These are phyloP conservation scores for Acanthosepion pharaonis DNA, from an alignment of 2,888 invertebrate genomes.

Conservation along the genomic window DNA sequence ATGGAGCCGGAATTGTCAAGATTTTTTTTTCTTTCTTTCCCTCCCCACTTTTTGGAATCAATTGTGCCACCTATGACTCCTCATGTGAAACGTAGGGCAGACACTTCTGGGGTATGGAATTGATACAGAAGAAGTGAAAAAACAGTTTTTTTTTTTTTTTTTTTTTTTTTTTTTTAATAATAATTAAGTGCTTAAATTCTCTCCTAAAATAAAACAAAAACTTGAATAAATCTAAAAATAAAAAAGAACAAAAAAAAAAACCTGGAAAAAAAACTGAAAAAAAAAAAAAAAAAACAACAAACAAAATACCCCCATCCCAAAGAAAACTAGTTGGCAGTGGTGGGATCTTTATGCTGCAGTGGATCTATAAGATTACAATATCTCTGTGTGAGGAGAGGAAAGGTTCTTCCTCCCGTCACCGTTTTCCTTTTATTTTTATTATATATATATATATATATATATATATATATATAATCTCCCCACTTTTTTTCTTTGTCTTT, in stretches of 20 bases:
- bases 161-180: neutral
- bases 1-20: conserved; percentile 33
- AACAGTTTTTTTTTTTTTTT: neutral
- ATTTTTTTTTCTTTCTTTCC: neutral
- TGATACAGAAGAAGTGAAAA: neutral
- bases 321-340: conserved; percentile 41
- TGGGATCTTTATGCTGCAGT: conserved; percentile 10
- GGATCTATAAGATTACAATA: neutral
- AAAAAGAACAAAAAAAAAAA: neutral
- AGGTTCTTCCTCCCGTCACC: neutral
- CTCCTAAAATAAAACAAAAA: conserved; percentile 23
- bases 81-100: conserved; percentile 33
- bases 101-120: conserved; percentile 45
- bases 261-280: neutral
- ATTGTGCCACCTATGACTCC: conserved; percentile 36
- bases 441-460: neutral
- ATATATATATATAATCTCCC: neutral
- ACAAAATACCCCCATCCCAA: neutral
- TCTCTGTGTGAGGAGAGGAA: conserved; percentile 33
- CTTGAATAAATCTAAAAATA: neutral
- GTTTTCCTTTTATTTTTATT: neutral
- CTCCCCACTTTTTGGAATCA: neutral
- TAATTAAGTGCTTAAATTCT: neutral
- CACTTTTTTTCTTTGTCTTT: neutral
- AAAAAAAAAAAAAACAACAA: neutral